phyloP scores from a whole-genome alignment of 2,888 invertebrate genomes.

The Watsonalla cultraria region DNA sequence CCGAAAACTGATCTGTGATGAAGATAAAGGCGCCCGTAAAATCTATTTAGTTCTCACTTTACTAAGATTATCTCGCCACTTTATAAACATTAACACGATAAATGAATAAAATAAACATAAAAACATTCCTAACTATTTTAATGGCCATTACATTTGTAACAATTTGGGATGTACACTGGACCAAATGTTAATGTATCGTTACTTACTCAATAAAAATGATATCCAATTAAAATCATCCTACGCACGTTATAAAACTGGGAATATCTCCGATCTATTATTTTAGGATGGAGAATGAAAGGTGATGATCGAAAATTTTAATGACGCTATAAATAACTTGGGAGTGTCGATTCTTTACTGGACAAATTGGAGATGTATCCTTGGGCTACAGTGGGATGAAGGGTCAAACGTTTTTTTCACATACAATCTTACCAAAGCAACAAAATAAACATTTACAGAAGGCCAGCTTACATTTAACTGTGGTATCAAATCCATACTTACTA shows the following conservation, averaged over 20 bases:
- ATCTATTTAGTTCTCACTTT: conserved; percentile 3
- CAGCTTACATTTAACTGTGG: too few relatives aligned
- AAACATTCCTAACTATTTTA: conserved; percentile 29
- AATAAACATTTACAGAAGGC: too few relatives aligned
- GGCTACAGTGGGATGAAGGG: conserved; percentile 61
- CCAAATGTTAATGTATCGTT: conserved; percentile 35
- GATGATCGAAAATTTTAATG: conserved; percentile 71
- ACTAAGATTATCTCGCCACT: conserved; percentile 5
- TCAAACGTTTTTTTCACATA: conserved; percentile 58
- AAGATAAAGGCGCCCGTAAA: not conserved
- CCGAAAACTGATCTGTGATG: not conserved
- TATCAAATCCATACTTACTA: too few relatives aligned
- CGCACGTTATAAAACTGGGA: conserved; percentile 37
- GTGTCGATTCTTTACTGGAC: conserved; percentile 65
- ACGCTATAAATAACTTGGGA: conserved; percentile 64
- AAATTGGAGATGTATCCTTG: conserved; percentile 69
- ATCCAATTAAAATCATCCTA: conserved; percentile 62
- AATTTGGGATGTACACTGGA: conserved; percentile 30
- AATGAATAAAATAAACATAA: conserved; percentile 32
- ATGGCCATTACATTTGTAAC: conserved; percentile 40
- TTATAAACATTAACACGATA: conserved; percentile 18
- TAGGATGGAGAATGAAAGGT: conserved; percentile 31
- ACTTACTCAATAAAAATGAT: conserved; percentile 47
- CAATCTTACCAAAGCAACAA: not conserved
- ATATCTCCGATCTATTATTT: conserved; percentile 12